Base-by-base conservation (phyloP, 2,113 vertebrate species). In the Daubentonia madagascariensis region DNA sequence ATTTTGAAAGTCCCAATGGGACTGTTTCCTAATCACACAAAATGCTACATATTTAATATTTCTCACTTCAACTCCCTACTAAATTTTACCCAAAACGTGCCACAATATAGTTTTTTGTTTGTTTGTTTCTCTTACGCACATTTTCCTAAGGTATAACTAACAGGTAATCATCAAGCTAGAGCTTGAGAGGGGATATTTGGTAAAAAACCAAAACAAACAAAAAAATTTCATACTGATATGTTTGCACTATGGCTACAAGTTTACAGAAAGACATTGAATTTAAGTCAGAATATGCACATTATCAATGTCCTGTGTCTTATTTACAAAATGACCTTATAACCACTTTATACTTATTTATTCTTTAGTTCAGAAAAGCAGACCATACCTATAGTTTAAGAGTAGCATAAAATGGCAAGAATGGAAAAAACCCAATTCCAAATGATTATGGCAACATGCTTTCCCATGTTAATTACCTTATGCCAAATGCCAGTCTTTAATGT, bases 401-500 rank as follows among this genome's bases (percentile, higher is more conserved):
- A 76, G 25, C n/a, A 48, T 67, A 79, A 59, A 92, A 93, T 89
- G 68, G 8, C 43, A 94, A 73, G 0, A 2, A 25, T 9, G 40
- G 73, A 96, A 84, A 97, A 91, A 40, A 8, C 52, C 75, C 22
- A 94, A 32, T 78, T 86, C 89, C 75, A 70, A 76, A 67, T 95
- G 95, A 93, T 3, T 0, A 8, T 95, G 50, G 52, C 28, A 94
- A 54, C 1, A 67, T 35, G 30, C 5, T 1, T 91, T 40, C 3
- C 48, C 81, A 43, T n/a, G 63, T 45, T 97, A 98, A 92, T 84
- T 92, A 54, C 22, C 67, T 96, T 50, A 88, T 20, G 50, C 63
- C 50, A 97, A 97, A 91, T 8, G 70, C 8, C 57, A 95, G 35
- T 32, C 75, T 85, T 91, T 97, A 92, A 48, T 98, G 97, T 93